Conservation (phyloP, 2,113 vertebrate genomes). For the Elephas maximus region DNA sequence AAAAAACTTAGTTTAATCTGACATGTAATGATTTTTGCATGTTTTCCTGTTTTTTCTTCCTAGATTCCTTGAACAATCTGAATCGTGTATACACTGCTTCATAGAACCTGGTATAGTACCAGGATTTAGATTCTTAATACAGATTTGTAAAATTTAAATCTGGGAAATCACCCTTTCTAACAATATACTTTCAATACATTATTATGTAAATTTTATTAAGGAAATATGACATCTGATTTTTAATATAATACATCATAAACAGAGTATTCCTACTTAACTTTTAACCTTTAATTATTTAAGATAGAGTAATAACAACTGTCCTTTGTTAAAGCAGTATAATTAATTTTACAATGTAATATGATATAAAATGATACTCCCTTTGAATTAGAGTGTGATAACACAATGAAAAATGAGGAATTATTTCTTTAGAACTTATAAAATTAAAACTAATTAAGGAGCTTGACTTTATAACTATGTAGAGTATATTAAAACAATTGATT, state of each 20-base stretch:
- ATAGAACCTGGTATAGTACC: background rate
- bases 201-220: conserved; percentile 4
- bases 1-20: background rate
- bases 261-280: background rate
- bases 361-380: conserved; percentile 61
- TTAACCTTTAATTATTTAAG: conserved; percentile 68
- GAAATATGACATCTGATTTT: background rate
- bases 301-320: conserved; percentile 1
- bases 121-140: background rate
- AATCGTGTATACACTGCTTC: background rate
- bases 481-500: conserved; percentile 73
- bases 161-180: background rate
- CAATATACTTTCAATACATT: background rate
- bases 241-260: background rate
- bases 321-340: conserved; percentile 62
- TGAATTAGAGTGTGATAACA: conserved; percentile 41
- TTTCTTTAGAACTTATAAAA: conserved; percentile 65
- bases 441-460: conserved; percentile 77
- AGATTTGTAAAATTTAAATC: conserved; percentile 17
- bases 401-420: conserved; percentile 62
- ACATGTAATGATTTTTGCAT: background rate
- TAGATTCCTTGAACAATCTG: background rate
- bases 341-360: conserved; percentile 71
- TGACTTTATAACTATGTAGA: conserved; percentile 17
- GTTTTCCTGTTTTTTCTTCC: background rate